Base-by-base conservation (phyloP, 2,113 vertebrate species). In the Mastomys natalensis region DNA sequence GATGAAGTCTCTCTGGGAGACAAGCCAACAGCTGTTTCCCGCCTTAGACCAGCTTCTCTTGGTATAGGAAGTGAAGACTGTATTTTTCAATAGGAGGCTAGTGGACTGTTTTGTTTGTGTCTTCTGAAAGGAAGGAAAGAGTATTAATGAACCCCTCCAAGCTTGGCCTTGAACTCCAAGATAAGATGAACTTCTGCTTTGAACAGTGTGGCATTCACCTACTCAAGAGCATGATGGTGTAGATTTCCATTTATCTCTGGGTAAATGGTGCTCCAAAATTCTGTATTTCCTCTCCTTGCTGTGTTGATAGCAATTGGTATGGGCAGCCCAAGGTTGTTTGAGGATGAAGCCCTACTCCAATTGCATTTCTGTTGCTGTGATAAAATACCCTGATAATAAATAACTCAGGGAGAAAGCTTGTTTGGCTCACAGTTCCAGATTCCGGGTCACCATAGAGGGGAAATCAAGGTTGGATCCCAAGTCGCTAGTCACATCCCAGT, bases 21-120 rank as follows among this genome's bases (percentile, higher is more conserved):
- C 34, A 12, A 77, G 55, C 21, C 89, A 66, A 37, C 97, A 97
- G 96, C 97, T 98, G 97, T 92, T 84, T 95, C 97, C 94, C 73
- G 86, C 68, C 94, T 97, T 72, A 92, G 93, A 93, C 74, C 53
- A 86, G 90, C 73, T 95, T 70, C 48, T 45, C 53, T 73, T 8
- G 17, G 84, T 34, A 76, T 62, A 72, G 97, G 95, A 98, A 96
- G 94, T 64, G 62, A 86, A 94, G 93, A 77, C 72, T 45, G 51
- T 81, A 86, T 92, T 97, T 94, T 95, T 86, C 66, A 76, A 51
- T 84, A 66, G 62, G 66, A 94, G 53, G 26, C 73, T 80, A 37
- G 40, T 43, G 29, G 51, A 53, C 37, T 45, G 87, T 86, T 85
- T 68, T 95, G 93, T 96, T 82, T 96, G 62, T 93, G 94, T 51